Evolutionary conservation across 2,113 vertebrate species (phyloP).

Genomic region (Gopherus flavomarginatus): DNA sequence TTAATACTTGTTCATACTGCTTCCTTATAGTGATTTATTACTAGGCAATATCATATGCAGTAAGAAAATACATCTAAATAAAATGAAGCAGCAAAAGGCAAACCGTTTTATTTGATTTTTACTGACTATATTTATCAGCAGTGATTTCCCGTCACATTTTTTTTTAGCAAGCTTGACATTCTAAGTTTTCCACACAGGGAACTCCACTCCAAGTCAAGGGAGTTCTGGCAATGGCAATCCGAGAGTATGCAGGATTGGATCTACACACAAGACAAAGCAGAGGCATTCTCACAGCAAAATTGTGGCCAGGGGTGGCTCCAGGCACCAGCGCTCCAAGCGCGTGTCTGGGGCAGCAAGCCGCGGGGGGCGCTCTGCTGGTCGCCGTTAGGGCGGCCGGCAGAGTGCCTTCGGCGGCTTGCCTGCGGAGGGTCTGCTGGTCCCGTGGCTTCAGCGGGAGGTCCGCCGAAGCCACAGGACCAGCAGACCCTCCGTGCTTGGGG

Average conservation of each 20-base stretch:
- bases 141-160: neutral
- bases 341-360: too few species aligned
- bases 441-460: too few species aligned
- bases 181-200: fast-evolving
- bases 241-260: fast-evolving
- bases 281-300: neutral
- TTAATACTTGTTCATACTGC: neutral
- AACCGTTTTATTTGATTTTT: neutral
- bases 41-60: neutral
- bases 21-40: neutral
- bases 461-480: too few species aligned
- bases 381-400: too few species aligned
- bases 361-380: too few species aligned
- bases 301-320: neutral
- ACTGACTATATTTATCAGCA: neutral
- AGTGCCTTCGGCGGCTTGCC: too few species aligned
- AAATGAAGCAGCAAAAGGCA: neutral
- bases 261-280: neutral
- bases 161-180: neutral
- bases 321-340: too few species aligned
- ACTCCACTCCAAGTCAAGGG: neutral
- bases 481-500: too few species aligned
- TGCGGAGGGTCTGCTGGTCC: too few species aligned
- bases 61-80: neutral
- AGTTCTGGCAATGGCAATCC: neutral